Evolutionary conservation across 2,113 vertebrate species (phyloP), one percentile per base, ranked within the genome.

Genomic region (Rallus limicola): DNA sequence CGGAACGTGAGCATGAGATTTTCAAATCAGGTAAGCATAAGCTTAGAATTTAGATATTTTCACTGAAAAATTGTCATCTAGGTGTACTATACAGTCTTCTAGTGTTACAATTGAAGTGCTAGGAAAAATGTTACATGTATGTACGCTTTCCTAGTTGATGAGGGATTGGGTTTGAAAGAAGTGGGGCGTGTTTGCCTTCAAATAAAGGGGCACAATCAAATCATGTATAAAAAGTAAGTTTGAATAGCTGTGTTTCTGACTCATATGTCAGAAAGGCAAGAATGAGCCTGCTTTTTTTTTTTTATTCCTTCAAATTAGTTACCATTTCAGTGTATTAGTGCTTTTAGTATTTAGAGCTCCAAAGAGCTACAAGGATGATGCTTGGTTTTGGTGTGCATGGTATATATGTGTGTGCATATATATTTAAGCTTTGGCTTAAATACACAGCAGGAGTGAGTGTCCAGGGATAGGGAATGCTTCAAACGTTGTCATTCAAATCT

Each of bases 1-100:
- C 98, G 99, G 60, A 99, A 99, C 2, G 98, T 99, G 95, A 99
- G 99, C 97, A 99, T 99, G 99, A 97, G 99, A 70, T 99, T 99
- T 97, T 99, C 99, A 44, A 99, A 99, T 93, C 99, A 99, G 99
- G 99, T 99, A 88, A 96, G 93, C 33, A 9, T 8, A 24, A 48
- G 12, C 31, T 85, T 29, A 28, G 4, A 16, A 4, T 92, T 33
- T 10, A 74, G 65, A 1, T 59, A 13, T 31, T 58, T 64, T 6
- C 20, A 36, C 17, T 53, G 48, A 25, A 82, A 81, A 75, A 18
- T 33, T 67, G n/a, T 58, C 14, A 16, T 9, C 31, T 31, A 2
- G 0, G 1, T 53, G 29, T 69, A 56, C 2, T 5, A 2, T 17
- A 3, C 2, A 3, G 18, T 59, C 31, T 46, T 70, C 38, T 68